Evolutionary conservation across 2,797 vertebrate genomes (phyloP).

Genomic region (Sylvilagus floridanus): DNA sequence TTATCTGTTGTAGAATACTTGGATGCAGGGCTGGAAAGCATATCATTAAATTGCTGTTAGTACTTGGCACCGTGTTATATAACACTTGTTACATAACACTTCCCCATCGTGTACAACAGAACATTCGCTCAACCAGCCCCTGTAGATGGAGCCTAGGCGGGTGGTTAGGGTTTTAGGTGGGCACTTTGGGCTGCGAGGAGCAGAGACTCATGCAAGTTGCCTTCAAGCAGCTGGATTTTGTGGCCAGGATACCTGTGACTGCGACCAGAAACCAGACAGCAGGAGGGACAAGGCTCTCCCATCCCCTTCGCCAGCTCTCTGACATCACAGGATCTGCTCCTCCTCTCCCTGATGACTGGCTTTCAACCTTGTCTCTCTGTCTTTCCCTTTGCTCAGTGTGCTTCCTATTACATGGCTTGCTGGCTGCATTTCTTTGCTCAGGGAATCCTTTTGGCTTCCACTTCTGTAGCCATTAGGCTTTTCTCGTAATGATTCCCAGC

Average conservation of each 20-base stretch:
- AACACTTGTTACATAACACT: background rate
- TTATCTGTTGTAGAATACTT: constrained; percentile 55
- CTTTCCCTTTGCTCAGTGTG: background rate
- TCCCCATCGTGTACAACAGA: background rate
- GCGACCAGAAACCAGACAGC: background rate
- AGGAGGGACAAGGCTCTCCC: background rate
- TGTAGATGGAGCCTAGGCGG: background rate
- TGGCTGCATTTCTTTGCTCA: background rate
- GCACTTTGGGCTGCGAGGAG: background rate
- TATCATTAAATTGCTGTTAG: constrained; percentile 56
- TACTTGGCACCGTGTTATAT: background rate
- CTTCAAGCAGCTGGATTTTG: background rate
- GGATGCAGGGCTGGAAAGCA: constrained; percentile 21
- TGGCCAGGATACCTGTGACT: background rate
- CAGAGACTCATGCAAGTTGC: background rate
- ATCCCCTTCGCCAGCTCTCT: background rate
- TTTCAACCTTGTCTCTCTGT: background rate
- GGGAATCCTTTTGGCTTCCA: background rate
- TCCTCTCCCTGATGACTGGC: background rate
- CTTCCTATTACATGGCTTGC: background rate
- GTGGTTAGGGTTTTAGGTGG: background rate
- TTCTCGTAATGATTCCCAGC: background rate
- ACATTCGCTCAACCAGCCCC: background rate
- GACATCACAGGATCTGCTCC: accelerated
- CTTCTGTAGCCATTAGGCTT: background rate